A percentile compares a stretch with the other conserved stretches of the same genome.
Evolutionary conservation across 2,113 vertebrate genomes (phyloP).

Genomic region (Hystrix brachyura): DNA sequence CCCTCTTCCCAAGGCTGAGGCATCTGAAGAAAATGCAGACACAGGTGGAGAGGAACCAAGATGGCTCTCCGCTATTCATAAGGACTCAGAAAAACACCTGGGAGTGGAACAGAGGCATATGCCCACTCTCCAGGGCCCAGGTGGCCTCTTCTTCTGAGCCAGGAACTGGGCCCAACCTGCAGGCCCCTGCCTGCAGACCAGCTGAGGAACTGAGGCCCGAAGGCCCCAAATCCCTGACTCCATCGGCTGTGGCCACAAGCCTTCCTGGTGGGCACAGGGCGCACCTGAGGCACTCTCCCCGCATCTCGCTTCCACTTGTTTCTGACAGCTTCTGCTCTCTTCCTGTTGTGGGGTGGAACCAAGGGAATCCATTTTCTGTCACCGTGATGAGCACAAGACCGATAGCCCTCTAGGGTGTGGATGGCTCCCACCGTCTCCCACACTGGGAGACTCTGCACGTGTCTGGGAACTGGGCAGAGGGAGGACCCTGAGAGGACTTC

Average conservation of each 20-base stretch:
- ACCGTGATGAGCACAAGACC: not conserved
- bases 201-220: not conserved
- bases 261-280: not conserved
- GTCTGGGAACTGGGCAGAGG: not conserved
- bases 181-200: not conserved
- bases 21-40: not conserved
- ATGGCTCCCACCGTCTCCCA: not conserved
- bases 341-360: not conserved
- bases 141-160: not conserved
- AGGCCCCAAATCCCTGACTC: not conserved
- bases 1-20: not conserved
- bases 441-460: not conserved
- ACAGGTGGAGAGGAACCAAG: not conserved
- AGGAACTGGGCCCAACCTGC: not conserved
- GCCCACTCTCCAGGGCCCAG: not conserved
- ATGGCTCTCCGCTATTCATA: not conserved
- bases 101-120: not conserved
- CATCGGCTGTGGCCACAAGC: not conserved
- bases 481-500: not conserved
- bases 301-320: not conserved
- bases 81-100: not conserved
- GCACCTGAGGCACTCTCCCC: too few relatives aligned
- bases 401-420: not conserved
- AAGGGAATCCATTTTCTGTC: not conserved
- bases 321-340: not conserved